Conservation (phyloP, 2,113 vertebrate species). For the Gracilinanus agilis region DNA sequence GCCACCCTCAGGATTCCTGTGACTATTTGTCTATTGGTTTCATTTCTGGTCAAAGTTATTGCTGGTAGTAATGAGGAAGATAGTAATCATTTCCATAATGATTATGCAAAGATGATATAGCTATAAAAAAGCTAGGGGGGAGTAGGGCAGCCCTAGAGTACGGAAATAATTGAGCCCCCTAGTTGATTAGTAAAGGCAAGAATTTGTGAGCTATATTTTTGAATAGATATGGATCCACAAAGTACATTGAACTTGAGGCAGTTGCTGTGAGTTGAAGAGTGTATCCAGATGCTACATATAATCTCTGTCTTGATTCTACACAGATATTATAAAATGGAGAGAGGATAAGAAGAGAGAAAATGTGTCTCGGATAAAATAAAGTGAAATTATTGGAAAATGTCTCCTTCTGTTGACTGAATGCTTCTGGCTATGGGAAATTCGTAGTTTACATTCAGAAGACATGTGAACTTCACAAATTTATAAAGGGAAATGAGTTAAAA, state of each 20-base stretch:
- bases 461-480: neutral
- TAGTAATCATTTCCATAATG: neutral
- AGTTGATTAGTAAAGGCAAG: neutral
- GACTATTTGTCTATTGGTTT: no score
- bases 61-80: no score
- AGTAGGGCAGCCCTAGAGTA: neutral
- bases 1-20: no score
- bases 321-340: neutral
- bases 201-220: neutral
- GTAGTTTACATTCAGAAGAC: neutral
- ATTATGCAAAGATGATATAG: neutral
- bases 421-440: neutral
- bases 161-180: neutral
- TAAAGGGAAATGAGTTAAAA: neutral
- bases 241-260: neutral
- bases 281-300: neutral
- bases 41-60: no score
- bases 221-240: neutral
- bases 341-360: neutral
- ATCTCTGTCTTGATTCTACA: neutral
- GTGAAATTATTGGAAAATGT: neutral
- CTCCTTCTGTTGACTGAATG: neutral
- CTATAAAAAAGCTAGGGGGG: neutral
- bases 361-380: neutral
- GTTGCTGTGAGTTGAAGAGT: neutral